Percentiles rank a stretch among this genome's conserved stretches.
phyloP scores from a whole-genome alignment of 2,888 invertebrate species.

The Stenoptilia bipunctidactyla region DNA sequence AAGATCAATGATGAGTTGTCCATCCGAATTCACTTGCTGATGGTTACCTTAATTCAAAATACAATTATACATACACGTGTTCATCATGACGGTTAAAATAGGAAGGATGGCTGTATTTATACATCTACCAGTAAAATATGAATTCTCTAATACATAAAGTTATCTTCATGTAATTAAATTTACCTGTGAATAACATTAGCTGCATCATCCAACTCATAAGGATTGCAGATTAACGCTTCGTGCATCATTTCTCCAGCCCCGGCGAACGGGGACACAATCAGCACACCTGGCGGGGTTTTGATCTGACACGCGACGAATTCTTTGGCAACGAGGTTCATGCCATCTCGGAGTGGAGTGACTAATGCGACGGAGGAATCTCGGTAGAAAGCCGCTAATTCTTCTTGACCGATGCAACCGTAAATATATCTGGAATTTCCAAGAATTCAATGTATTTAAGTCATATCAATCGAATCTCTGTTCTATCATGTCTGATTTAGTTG shows the following conservation, averaged over 20 bases:
- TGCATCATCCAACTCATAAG: slow-evolving; percentile 89
- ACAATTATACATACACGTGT: too few species aligned
- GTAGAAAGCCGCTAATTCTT: slow-evolving; percentile 88
- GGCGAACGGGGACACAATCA: slow-evolving; percentile 91
- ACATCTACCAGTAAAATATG: too few species aligned
- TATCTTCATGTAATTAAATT: not conserved
- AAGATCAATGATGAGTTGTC: too few species aligned
- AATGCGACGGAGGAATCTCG: slow-evolving; percentile 88
- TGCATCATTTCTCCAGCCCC: slow-evolving; percentile 96
- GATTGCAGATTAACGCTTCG: slow-evolving; percentile 90
- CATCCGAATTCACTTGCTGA: too few species aligned
- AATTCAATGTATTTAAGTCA: not conserved
- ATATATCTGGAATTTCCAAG: slow-evolving; percentile 73
- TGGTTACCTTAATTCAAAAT: too few species aligned
- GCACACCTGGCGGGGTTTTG: slow-evolving; percentile 85
- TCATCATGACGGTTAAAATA: too few species aligned
- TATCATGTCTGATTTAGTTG: too few species aligned
- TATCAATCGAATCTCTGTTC: not conserved
- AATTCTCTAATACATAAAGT: too few species aligned
- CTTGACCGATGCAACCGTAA: slow-evolving; percentile 89
- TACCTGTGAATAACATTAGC: slow-evolving; percentile 87
- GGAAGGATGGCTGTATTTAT: too few species aligned
- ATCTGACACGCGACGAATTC: slow-evolving; percentile 95
- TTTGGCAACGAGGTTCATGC: slow-evolving; percentile 94
- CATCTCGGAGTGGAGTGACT: slow-evolving; percentile 89